Base-by-base conservation (phyloP, 2,888 invertebrate genomes). In the Apoda limacodes region DNA sequence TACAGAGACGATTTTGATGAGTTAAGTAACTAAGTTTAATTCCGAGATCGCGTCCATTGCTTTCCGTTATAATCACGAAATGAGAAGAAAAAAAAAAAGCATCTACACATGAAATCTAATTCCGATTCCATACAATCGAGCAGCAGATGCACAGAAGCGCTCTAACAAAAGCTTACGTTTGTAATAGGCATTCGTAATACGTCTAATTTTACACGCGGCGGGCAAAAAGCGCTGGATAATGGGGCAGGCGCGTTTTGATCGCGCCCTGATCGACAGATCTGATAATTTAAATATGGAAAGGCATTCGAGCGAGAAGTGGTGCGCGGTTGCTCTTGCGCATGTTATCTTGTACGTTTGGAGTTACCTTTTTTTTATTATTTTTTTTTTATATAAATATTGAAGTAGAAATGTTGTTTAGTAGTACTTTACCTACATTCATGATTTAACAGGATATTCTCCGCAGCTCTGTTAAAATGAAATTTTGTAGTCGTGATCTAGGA, bases 211-310 rank as follows among this genome's bases (percentile, higher is more conserved):
- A 67, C 59, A 55, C 42, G 43, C 35, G 34, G 46, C 41, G 39
- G 39, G 37, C 39, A 33, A 37, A 32, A 31, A 35, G 39, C 34
- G 34, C 33, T 33, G 35, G 37, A 39, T 52, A 52, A 52, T 54
- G 49, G 43, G 28, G 35, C 32, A 37, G 42, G 43, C 35, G 45
- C 53, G 57, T 64, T 61, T 54, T 55, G 60, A 62, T 56, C 53
- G 62, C 64, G 55, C 62, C 54, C 54, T 76, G 78, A 78, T 66
- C 59, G 78, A 78, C 78, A 64, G 63, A 60, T 70, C 59, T 55
- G 65, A 65, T 78, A 72, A 78, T 76, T 75, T 75, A 64, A 78
- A 78, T 78, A 70, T 71, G 75, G 71, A 58, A 49, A 60, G 52
- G 70, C 68, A 72, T 64, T 54, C 50, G 57, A 48, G 61, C 68